Evolutionary conservation across 2,113 vertebrate species (phyloP).

Genomic region (Corythornis vintsioides): DNA sequence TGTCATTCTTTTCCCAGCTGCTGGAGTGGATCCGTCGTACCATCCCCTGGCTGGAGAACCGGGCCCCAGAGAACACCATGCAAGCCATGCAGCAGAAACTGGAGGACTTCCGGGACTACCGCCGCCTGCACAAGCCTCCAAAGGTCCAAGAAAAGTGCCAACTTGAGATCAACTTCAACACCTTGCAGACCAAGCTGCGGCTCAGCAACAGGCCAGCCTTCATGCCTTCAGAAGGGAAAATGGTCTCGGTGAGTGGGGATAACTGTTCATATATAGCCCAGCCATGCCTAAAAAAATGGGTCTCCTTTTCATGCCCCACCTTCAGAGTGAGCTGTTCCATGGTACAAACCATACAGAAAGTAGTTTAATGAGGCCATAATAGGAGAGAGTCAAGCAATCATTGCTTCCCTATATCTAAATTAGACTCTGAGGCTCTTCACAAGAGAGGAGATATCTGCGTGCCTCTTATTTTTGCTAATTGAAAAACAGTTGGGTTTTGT

Average conservation of each 20-base stretch:
- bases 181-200: slow-evolving; percentile 95
- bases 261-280: not conserved
- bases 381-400: not conserved
- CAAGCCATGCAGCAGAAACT: slow-evolving; percentile 99
- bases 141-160: slow-evolving; percentile 99
- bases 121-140: slow-evolving; percentile 95
- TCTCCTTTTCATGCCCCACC: not conserved
- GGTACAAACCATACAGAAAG: not conserved
- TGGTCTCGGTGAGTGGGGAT: slow-evolving; percentile 88
- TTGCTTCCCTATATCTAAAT: not conserved
- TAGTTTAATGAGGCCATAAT: not conserved
- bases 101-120: slow-evolving; percentile 96
- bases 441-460: not conserved
- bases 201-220: slow-evolving; percentile 98
- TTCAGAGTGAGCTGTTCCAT: not conserved
- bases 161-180: slow-evolving; percentile 99
- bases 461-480: not conserved
- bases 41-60: slow-evolving; percentile 97
- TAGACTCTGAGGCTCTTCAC: not conserved
- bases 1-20: slow-evolving; percentile 73
- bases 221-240: slow-evolving; percentile 98
- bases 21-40: slow-evolving; percentile 97
- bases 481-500: not conserved
- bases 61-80: slow-evolving; percentile 95
- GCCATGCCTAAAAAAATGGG: not conserved